Base-by-base conservation (phyloP, 1,140 invertebrate species). In the Chionoecetes opilio region DNA sequence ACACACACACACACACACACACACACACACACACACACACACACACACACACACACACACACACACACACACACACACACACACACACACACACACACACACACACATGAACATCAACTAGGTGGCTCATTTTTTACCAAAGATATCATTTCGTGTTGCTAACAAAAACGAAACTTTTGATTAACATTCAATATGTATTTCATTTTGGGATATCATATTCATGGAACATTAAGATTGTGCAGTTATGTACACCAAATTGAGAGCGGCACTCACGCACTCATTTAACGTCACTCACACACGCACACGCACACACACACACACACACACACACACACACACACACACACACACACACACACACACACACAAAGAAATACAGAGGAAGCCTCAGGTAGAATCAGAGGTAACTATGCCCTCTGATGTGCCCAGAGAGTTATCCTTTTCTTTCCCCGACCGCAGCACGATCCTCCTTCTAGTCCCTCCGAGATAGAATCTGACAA, bases 61-160 rank as follows among this genome's bases (percentile, higher is more conserved):
- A 75, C 53, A 75, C 53, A 75, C 53, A 75, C 53, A 75, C 53
- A 75, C 53, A 75, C 53, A n/a, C 63, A 75, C 63, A 75, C 63
- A 75, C 63, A 75, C 63, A 75, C 63, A 75, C 63, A 75, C 63
- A 75, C 63, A 75, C 63, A 75, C 63, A 75, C 63, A 75, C 63
- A 75, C 63, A 75, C 63, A 75, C 63, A 75, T 26, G n/a, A 17
- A n/a, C 63, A 75, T n/a, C 21, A n/a, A 75, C 63, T 11, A n/a
- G 21, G 1, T n/a, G 21, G 6, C 63, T 0, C n/a, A 75, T 75
- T 75, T 75, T 75, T 75, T 21, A 11, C 6, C 53, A 26, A 6
- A 63, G 9, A 53, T 53, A 5, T n/a, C 26, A 75, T 75, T 75
- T 75, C 21, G 21, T 75, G 8, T n/a, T 26, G 63, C 26, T n/a